Percentiles rank a stretch among this genome's conserved stretches.
These are phyloP conservation scores for Hippopotamyrus pictus DNA, from an alignment of 2,797 vertebrate genomes.

Conservation along the genomic window DNA sequence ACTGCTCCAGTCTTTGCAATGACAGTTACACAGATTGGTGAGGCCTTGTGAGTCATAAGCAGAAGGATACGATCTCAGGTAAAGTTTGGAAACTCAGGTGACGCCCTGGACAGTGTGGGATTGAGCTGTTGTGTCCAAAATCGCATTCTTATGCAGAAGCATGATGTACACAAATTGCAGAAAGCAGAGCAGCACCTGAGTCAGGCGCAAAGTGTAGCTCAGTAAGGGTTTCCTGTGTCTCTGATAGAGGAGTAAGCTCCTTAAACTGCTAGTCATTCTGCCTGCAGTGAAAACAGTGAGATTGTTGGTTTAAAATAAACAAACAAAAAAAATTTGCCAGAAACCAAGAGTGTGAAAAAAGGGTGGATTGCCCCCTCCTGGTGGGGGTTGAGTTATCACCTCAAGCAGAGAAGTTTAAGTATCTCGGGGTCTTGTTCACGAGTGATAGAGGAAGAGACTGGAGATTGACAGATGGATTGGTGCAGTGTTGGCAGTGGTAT, in stretches of 20 bases:
- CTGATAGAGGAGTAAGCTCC: background rate
- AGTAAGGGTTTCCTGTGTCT: background rate
- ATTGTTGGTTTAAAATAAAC: background rate
- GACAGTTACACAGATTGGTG: no score
- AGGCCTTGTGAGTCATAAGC: no score
- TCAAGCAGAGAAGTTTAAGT: background rate
- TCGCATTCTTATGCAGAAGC: no score
- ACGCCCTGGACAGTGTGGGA: no score
- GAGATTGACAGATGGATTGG: background rate
- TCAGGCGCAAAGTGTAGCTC: background rate
- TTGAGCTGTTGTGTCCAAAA: no score
- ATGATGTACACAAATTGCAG: background rate
- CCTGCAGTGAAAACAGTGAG: background rate
- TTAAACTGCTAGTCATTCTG: background rate
- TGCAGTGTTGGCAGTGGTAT: background rate
- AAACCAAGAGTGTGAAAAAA: background rate
- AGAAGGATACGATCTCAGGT: no score
- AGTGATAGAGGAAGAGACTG: background rate
- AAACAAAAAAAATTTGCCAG: background rate
- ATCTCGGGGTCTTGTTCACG: background rate
- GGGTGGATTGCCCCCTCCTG: background rate
- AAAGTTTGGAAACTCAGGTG: no score
- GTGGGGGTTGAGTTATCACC: background rate
- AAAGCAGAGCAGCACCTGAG: background rate
- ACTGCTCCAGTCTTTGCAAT: background rate